A percentile compares a stretch with the other conserved stretches of the same genome.
Conservation (phyloP, 2,888 invertebrate species). For the Gastrophysa polygoni region DNA sequence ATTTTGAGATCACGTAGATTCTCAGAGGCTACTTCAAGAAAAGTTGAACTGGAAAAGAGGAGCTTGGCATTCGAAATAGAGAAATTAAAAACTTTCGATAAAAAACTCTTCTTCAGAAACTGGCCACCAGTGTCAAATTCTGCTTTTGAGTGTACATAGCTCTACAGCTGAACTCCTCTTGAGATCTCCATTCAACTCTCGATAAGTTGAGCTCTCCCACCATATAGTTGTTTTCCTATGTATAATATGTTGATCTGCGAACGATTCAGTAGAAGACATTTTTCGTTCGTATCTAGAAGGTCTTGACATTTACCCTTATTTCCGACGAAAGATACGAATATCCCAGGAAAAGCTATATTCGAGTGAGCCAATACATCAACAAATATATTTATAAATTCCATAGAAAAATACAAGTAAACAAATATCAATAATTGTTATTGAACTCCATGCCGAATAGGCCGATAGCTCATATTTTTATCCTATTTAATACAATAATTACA, state of each 20-base stretch:
- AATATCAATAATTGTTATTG: constrained; percentile 1
- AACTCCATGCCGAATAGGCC: neutral
- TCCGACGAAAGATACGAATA: neutral
- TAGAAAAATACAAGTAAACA: neutral
- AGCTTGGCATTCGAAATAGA: no score
- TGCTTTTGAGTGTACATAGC: no score
- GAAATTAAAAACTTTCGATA: no score
- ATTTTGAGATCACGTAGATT: no score
- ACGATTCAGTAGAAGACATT: neutral
- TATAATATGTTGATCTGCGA: neutral
- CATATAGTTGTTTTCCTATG: neutral
- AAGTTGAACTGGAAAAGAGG: no score
- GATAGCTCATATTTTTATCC: constrained; percentile 8
- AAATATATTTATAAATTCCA: neutral
- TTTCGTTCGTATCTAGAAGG: neutral
- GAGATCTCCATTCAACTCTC: no score
- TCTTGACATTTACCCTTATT: neutral
- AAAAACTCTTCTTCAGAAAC: no score
- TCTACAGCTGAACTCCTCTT: no score
- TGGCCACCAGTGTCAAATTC: no score
- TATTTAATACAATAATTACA: constrained; percentile 15
- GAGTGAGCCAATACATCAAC: neutral
- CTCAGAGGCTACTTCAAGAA: no score
- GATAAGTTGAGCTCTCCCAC: no score
- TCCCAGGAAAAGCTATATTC: neutral